These are phyloP conservation scores for Campylomormyrus tamandua DNA, from an alignment of 2,113 vertebrate species.

Conservation along the genomic window DNA sequence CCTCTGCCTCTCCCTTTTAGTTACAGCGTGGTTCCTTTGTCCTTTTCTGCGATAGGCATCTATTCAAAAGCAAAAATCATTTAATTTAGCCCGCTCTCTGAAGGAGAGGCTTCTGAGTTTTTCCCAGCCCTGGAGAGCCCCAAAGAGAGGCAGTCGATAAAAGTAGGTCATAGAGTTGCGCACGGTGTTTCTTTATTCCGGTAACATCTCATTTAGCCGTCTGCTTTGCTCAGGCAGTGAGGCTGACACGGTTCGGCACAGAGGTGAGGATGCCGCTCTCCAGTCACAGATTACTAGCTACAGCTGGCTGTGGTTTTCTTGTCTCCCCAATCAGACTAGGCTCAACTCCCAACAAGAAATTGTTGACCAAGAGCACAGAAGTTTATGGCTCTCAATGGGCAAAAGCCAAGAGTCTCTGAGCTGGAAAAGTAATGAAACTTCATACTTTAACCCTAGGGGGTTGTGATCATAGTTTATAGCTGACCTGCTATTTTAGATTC, in stretches of 20 bases:
- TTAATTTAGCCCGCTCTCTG: slow-evolving; percentile 5
- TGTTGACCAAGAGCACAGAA: neutral
- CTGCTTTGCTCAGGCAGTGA: neutral
- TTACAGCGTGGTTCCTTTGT: slow-evolving; percentile 18
- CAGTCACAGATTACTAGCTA: neutral
- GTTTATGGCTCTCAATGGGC: neutral
- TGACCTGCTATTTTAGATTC: neutral
- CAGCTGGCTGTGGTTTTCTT: neutral
- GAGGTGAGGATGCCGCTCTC: too few species aligned
- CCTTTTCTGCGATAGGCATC: slow-evolving; percentile 1
- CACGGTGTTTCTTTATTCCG: neutral
- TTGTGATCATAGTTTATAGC: neutral
- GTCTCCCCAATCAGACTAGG: neutral
- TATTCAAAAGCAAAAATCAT: slow-evolving; percentile 20
- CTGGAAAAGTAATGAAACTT: neutral
- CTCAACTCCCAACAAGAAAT: neutral
- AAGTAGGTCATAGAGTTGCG: slow-evolving; percentile 7
- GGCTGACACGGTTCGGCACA: neutral
- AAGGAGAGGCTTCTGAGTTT: neutral
- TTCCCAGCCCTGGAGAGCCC: neutral
- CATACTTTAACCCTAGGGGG: neutral
- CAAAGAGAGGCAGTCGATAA: slow-evolving; percentile 9
- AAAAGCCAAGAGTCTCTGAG: neutral
- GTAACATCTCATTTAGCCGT: neutral
- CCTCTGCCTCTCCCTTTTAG: neutral